Percentiles rank a stretch among this genome's conserved stretches.
These are phyloP conservation scores for Chloroceryle inda DNA, from an alignment of 2,797 vertebrate genomes.

Conservation along the genomic window DNA sequence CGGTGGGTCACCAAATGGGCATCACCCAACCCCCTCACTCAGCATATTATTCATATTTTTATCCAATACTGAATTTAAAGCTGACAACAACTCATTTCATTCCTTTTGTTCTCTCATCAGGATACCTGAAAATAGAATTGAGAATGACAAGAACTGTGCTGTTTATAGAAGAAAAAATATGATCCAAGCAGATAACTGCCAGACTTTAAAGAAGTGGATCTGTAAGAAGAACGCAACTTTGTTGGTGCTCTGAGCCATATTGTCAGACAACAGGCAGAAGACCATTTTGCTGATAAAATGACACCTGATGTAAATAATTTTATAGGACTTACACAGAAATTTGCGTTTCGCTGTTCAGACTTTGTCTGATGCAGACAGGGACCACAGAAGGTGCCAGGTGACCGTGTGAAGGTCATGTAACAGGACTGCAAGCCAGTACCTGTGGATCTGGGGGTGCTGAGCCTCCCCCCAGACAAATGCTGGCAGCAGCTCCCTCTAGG, in stretches of 20 bases:
- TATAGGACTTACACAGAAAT: neutral
- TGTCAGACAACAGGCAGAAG: neutral
- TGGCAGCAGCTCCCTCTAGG: neutral
- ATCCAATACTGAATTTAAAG: neutral
- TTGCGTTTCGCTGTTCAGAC: neutral
- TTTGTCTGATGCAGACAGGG: neutral
- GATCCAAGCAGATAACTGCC: constrained; percentile 45
- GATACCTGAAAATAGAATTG: neutral
- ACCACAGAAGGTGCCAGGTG: neutral
- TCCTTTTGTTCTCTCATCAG: constrained; percentile 2
- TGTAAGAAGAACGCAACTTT: constrained; percentile 54
- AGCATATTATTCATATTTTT: neutral
- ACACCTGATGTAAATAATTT: neutral
- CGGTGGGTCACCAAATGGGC: fast-evolving
- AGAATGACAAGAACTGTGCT: constrained; percentile 22
- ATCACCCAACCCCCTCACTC: neutral
- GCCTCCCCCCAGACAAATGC: fast-evolving
- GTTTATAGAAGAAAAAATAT: constrained; percentile 56
- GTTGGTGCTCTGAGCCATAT: neutral
- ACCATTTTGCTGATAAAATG: neutral
- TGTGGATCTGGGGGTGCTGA: neutral
- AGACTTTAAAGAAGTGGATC: constrained; percentile 52
- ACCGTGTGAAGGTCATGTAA: neutral
- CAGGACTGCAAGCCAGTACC: neutral
- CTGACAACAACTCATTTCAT: neutral